Percentiles rank a stretch among this genome's conserved stretches.
These are phyloP conservation scores for Pheucticus melanocephalus DNA, from an alignment of 2,113 vertebrate genomes.

Conservation along the genomic window DNA sequence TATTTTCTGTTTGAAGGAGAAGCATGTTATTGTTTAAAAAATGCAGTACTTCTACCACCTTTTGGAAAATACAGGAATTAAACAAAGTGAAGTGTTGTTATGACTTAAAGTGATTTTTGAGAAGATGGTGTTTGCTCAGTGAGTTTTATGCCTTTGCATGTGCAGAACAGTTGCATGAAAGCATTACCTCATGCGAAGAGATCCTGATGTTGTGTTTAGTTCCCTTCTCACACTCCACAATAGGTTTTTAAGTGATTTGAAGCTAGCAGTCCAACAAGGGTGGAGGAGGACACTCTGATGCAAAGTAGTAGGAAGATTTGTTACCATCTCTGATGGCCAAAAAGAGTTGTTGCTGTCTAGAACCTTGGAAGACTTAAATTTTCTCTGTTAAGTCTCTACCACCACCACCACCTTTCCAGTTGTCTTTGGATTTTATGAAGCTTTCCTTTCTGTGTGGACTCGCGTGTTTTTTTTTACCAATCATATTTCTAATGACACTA, in stretches of 20 bases:
- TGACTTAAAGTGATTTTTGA: conserved; percentile 52
- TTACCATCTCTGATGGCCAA: neutral
- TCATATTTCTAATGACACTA: conserved; percentile 54
- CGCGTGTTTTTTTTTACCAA: conserved; percentile 11
- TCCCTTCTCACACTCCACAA: neutral
- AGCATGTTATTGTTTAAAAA: conserved; percentile 63
- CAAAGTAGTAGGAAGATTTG: neutral
- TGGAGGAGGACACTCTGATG: conserved; percentile 6
- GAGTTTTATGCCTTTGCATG: conserved; percentile 39
- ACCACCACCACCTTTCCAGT: neutral
- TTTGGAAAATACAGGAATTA: conserved; percentile 68
- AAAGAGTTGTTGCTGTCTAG: neutral
- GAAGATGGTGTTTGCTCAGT: conserved; percentile 22
- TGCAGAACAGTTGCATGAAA: conserved; percentile 38
- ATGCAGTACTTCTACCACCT: conserved; percentile 49
- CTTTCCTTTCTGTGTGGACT: conserved; percentile 43
- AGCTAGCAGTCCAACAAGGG: neutral
- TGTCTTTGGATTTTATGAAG: conserved; percentile 20
- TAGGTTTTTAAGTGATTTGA: neutral
- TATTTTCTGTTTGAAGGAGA: conserved; percentile 59
- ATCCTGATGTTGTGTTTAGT: neutral
- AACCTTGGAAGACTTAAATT: neutral
- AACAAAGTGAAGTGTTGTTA: conserved; percentile 61
- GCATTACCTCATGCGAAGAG: neutral
- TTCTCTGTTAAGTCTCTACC: neutral